Percentiles rank a stretch among this genome's conserved stretches.
Conservation (phyloP, 2,113 vertebrate species). For the Carassius gibelio region DNA sequence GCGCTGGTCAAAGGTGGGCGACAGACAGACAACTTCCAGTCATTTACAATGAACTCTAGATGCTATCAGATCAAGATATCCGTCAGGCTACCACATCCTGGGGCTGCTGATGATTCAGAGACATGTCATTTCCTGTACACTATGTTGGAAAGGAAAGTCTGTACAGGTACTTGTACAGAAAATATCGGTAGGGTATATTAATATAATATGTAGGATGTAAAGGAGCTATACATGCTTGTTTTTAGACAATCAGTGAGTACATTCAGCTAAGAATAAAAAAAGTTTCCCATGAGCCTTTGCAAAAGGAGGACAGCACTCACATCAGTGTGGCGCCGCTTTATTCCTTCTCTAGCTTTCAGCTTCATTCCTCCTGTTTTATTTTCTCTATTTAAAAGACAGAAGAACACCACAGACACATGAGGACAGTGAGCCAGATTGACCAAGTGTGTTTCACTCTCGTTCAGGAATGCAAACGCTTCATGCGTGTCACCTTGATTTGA, state of each 20-base stretch:
- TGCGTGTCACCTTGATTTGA: neutral
- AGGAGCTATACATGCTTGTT: neutral
- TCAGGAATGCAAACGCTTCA: neutral
- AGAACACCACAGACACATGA: conserved; percentile 1
- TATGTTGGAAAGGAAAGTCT: neutral
- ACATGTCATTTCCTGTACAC: conserved; percentile 19
- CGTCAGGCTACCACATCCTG: conserved; percentile 25
- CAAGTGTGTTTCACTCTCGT: neutral
- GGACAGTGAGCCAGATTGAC: neutral
- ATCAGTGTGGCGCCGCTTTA: conserved; percentile 91
- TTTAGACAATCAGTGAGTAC: neutral
- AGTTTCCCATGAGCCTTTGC: neutral
- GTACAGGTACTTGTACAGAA: neutral
- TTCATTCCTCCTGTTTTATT: conserved; percentile 80
- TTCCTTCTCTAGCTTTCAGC: conserved; percentile 74
- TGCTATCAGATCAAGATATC: neutral
- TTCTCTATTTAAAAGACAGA: conserved; percentile 75
- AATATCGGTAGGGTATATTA: neutral
- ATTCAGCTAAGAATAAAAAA: neutral
- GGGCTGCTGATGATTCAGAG: conserved; percentile 13
- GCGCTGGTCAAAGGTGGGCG: conserved; percentile 39
- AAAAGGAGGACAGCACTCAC: conserved; percentile 74
- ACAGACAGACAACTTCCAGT: neutral
- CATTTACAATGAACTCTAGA: neutral
- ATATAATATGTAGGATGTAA: neutral